Evolutionary conservation across 2,888 invertebrate genomes (phyloP), one percentile per base, ranked within the genome.

Genomic region (Acleris laterana): DNA sequence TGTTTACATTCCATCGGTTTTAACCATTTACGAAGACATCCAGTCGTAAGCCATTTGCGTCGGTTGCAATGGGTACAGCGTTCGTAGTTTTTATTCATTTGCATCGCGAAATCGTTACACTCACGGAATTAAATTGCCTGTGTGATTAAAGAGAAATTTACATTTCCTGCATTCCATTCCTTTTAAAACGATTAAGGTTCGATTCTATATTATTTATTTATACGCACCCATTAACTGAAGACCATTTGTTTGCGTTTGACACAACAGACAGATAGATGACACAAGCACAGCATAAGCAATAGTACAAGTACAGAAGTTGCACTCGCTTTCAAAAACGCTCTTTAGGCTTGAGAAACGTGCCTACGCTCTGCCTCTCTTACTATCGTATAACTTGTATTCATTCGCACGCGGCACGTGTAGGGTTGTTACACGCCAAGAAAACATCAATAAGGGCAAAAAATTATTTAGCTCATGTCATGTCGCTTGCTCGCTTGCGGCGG

Each of bases 1-100:
- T 93, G 92, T 90, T 92, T 93, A 88, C 91, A 93, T 89, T 93
- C 92, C 81, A 90, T 77, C 62, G 92, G 92, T 75, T 90, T 92
- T 70, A 91, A 81, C 92, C 91, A 93, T 79, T 90, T 92, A 61
- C 92, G 88, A 72, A 93, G 88, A 74, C 91, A 92, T 69, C 91
- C 91, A 70, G 90, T 83, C 72, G 89, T 82, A 42, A 92, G 87
- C 90, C 92, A 91, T 79, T 90, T 92, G 68, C 91, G 89, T 62
- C 90, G 87, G 78, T 89, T 93, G 73, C 92, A 93, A 76, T 90
- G 84, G 68, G 86, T 85, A 75, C 92, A 92, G 73, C 92, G 83
- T 74, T 93, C 92, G 74, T 91, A 92, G 70, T 90, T 92, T 81
- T 90, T 92, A 77, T 92, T 92, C 92, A 92, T 90, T 74, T 72